Percentiles rank a stretch among this genome's conserved stretches.
These are phyloP conservation scores for Campoletis raptor DNA, from an alignment of 2,888 invertebrate genomes.

Conservation along the genomic window DNA sequence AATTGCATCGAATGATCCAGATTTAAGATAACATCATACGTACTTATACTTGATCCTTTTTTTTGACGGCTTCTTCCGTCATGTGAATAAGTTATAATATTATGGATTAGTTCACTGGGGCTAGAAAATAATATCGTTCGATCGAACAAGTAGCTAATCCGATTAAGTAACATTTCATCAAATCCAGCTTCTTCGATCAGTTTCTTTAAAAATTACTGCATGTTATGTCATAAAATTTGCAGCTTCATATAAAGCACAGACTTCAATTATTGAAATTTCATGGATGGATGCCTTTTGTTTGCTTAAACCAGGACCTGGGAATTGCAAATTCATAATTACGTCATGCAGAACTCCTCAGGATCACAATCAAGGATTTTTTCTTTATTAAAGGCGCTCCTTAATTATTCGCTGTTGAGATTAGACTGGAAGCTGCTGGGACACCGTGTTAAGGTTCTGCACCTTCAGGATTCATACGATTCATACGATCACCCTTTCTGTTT, in stretches of 20 bases:
- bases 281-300: not conserved
- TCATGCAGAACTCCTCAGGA: not conserved
- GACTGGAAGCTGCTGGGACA: not conserved
- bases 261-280: not conserved
- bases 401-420: not conserved
- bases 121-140: slow-evolving; percentile 39
- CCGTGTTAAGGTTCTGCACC: too few relatives aligned
- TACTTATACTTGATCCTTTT: not conserved
- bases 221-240: not conserved
- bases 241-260: not conserved
- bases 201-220: not conserved
- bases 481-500: not conserved
- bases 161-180: not conserved
- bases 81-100: slow-evolving; percentile 8
- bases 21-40: slow-evolving; percentile 71
- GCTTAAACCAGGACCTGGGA: not conserved
- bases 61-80: slow-evolving; percentile 31
- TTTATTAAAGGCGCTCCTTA: not conserved
- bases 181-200: not conserved
- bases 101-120: slow-evolving; percentile 26
- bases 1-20: slow-evolving; percentile 60
- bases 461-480: not conserved
- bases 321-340: not conserved
- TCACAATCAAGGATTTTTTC: not conserved
- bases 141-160: slow-evolving; percentile 11